Evolutionary conservation across 2,797 vertebrate species (phyloP).

Genomic region (Eupleurogrammus muticus): DNA sequence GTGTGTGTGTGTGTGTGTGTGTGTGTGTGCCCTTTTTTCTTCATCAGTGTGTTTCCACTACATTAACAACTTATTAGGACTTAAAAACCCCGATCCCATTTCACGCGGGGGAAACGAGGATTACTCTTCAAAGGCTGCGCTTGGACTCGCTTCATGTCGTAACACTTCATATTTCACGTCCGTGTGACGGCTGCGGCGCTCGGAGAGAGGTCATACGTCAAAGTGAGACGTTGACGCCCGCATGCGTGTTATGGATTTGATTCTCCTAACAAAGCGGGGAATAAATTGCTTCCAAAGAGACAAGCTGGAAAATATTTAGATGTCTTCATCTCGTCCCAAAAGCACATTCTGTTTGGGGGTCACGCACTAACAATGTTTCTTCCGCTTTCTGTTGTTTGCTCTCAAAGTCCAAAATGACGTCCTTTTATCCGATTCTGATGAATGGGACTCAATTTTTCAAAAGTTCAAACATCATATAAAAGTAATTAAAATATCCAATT

Average conservation of each 20-base stretch:
- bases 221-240: slow-evolving; percentile 29
- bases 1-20: slow-evolving; percentile 35
- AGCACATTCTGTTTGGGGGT: slow-evolving; percentile 3
- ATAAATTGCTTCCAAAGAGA: slow-evolving; percentile 26
- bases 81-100: slow-evolving; percentile 73
- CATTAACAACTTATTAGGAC: slow-evolving; percentile 80
- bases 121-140: slow-evolving; percentile 73
- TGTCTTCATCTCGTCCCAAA: slow-evolving; percentile 31
- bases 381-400: background rate
- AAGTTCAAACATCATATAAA: slow-evolving; percentile 9
- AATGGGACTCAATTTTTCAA: slow-evolving; percentile 16
- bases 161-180: slow-evolving; percentile 78
- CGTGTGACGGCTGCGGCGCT: slow-evolving; percentile 57
- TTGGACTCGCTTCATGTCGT: slow-evolving; percentile 61
- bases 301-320: slow-evolving; percentile 30
- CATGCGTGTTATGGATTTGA: slow-evolving; percentile 26
- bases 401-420: slow-evolving; percentile 1
- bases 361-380: slow-evolving; percentile 6
- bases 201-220: slow-evolving; percentile 64
- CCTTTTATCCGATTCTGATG: slow-evolving; percentile 19
- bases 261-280: slow-evolving; percentile 31
- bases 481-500: background rate
- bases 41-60: slow-evolving; percentile 60
- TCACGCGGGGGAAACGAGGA: slow-evolving; percentile 65
- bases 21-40: slow-evolving; percentile 12